A percentile compares a stretch with the other conserved stretches of the same genome.
Conservation (phyloP, 2,888 invertebrate species). For the Ophion obscuratus region DNA sequence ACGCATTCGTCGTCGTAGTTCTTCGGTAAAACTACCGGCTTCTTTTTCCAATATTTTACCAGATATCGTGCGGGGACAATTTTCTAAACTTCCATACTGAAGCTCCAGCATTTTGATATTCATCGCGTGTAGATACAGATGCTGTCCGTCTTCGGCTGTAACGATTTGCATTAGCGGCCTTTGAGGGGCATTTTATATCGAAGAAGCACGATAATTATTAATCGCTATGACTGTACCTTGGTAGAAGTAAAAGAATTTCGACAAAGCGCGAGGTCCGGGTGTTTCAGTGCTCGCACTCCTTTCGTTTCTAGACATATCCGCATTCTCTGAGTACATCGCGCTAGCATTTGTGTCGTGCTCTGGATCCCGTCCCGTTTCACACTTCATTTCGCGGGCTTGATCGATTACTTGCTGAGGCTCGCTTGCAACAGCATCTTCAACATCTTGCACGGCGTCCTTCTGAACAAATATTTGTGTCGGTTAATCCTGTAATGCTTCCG, state of each 20-base stretch:
- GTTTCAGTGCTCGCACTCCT: conserved; percentile 27
- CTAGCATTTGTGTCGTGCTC: conserved; percentile 28
- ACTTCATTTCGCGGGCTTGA: conserved; percentile 30
- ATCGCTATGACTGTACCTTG: conserved; percentile 87
- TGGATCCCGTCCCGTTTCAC: conserved; percentile 21
- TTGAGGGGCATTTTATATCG: neutral
- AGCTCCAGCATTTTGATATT: conserved; percentile 95
- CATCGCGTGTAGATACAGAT: conserved; percentile 95
- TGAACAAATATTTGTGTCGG: conserved; percentile 8
- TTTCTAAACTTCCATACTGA: conserved; percentile 92
- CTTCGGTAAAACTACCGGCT: conserved; percentile 93
- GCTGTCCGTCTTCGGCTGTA: conserved; percentile 95
- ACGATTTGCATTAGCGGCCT: conserved; percentile 73
- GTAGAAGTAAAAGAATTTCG: conserved; percentile 91
- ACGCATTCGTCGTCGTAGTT: conserved; percentile 90
- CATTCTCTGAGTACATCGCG: conserved; percentile 38
- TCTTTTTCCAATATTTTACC: conserved; percentile 95
- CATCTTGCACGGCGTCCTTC: conserved; percentile 26
- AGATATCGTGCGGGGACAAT: conserved; percentile 90
- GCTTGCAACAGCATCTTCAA: conserved; percentile 21
- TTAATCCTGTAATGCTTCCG: neutral
- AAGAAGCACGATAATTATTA: neutral
- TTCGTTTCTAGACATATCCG: conserved; percentile 8
- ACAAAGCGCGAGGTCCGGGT: conserved; percentile 69
- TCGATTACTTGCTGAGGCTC: conserved; percentile 20